Evolutionary conservation across 2,113 vertebrate species (phyloP).

Genomic region (Catharus minimus): DNA sequence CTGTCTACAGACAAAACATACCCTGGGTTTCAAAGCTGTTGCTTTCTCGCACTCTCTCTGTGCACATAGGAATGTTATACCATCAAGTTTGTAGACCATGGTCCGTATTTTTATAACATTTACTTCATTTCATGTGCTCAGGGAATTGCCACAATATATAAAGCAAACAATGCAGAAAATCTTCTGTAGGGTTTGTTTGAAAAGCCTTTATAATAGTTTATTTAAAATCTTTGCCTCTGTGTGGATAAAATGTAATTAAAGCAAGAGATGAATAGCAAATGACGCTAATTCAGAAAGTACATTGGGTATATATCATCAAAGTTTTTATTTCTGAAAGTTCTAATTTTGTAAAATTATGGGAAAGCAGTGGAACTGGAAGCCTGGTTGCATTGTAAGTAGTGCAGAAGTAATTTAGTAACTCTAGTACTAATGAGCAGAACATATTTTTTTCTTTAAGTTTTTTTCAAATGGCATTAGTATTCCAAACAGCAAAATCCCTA

Average conservation of each 20-base stretch:
- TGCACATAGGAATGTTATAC: background rate
- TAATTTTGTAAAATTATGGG: slow-evolving; percentile 13
- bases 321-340: slow-evolving; percentile 31
- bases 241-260: slow-evolving; percentile 20
- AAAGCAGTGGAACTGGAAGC: background rate
- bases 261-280: background rate
- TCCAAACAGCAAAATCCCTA: slow-evolving; percentile 71
- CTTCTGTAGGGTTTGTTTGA: background rate
- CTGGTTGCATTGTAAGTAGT: background rate
- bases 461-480: slow-evolving; percentile 73
- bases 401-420: slow-evolving; percentile 39
- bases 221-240: background rate
- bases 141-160: background rate
- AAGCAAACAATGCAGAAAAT: background rate
- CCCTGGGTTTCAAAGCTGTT: background rate
- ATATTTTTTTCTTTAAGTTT: background rate
- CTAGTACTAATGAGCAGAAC: slow-evolving; percentile 31
- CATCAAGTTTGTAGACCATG: background rate
- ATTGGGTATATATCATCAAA: background rate
- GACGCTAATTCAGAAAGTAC: background rate
- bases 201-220: background rate
- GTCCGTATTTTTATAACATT: background rate
- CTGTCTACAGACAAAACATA: background rate
- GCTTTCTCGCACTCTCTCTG: background rate
- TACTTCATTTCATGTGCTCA: background rate